These are phyloP conservation scores for Lacerta agilis DNA, from an alignment of 2,797 vertebrate species.

Conservation along the genomic window DNA sequence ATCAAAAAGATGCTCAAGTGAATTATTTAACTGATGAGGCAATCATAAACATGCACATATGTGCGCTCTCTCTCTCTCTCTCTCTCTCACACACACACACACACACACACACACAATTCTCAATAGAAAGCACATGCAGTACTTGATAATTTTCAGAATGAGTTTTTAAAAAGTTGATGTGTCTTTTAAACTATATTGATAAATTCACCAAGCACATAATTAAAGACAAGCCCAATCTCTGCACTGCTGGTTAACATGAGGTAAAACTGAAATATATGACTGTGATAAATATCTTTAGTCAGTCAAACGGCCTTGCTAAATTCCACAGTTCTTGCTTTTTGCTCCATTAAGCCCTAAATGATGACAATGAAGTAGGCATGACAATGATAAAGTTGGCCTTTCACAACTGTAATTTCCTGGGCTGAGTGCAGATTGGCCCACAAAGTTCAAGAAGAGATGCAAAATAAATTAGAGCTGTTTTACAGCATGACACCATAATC, in stretches of 20 bases:
- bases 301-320: conserved; percentile 31
- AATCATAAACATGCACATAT: background rate
- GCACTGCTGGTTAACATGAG: background rate
- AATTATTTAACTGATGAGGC: rapidly evolving
- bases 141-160: background rate
- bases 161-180: background rate
- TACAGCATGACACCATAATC: background rate
- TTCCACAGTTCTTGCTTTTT: conserved; percentile 1
- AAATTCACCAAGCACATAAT: conserved; percentile 15
- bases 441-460: background rate
- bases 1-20: background rate
- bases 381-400: conserved; percentile 55
- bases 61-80: too few relatives aligned
- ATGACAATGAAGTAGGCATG: conserved; percentile 41
- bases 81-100: too few relatives aligned
- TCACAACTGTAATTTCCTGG: conserved; percentile 35
- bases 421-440: rapidly evolving
- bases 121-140: background rate
- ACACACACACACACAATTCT: background rate
- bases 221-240: background rate
- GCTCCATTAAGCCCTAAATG: conserved; percentile 49
- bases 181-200: background rate
- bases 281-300: conserved; percentile 23
- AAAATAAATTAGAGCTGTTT: conserved; percentile 33
- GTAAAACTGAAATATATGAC: background rate